Evolutionary conservation across 2,888 invertebrate species (phyloP).

Genomic region (Orchesella flavescens): DNA sequence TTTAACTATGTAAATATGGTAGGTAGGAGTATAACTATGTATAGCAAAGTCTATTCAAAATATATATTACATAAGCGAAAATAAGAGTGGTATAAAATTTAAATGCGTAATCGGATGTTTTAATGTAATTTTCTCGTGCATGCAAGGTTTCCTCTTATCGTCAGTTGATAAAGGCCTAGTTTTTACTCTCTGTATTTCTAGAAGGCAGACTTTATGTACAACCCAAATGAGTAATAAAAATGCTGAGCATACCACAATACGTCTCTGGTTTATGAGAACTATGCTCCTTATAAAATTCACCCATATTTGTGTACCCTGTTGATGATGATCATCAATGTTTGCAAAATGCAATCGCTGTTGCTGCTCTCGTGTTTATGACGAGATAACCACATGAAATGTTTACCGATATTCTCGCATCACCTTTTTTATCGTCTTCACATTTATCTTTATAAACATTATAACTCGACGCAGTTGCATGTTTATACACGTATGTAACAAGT

Average conservation of each 20-base stretch:
- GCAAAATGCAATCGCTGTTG: conserved; percentile 24
- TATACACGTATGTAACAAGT: not conserved
- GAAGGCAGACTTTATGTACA: no score
- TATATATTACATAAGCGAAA: conserved; percentile 13
- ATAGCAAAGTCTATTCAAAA: no score
- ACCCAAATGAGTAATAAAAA: no score
- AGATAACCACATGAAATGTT: conserved; percentile 14
- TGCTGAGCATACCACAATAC: no score
- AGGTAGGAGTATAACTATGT: no score
- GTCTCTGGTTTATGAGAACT: no score
- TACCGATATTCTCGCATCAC: conserved; percentile 5
- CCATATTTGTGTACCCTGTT: not conserved
- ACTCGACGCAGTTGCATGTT: not conserved
- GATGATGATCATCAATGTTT: conserved; percentile 6
- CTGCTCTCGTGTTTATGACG: conserved; percentile 6
- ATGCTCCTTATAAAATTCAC: no score
- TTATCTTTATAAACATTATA: not conserved
- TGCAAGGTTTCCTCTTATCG: conserved; percentile 81
- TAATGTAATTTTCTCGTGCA: conserved; percentile 9
- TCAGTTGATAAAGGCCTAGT: conserved; percentile 40
- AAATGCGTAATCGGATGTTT: conserved; percentile 8
- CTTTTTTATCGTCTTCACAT: conserved; percentile 1
- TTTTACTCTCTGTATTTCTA: conserved; percentile 6
- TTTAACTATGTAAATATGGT: no score
- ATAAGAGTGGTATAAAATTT: not conserved